phyloP scores from a whole-genome alignment of 2,888 invertebrate genomes.

The Himalopsyche kuldschensis region DNA sequence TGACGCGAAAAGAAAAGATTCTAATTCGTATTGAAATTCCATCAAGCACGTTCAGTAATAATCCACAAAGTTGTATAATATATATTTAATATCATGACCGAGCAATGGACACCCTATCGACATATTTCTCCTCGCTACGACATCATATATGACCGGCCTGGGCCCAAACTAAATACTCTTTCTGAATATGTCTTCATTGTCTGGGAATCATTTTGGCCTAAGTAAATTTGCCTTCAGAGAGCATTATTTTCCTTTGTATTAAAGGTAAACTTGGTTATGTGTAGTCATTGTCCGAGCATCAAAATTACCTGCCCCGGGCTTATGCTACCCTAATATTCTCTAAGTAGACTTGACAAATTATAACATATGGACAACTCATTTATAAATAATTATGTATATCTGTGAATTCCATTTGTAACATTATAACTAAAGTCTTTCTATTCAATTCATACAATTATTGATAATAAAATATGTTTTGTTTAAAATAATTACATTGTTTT shows the following conservation, averaged over 20 bases:
- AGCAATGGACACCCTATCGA: too few relatives aligned
- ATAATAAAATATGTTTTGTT: too few relatives aligned
- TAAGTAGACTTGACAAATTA: not conserved
- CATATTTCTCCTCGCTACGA: not conserved
- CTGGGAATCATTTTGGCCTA: conserved; percentile 13
- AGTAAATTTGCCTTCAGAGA: conserved; percentile 21
- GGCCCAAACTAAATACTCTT: not conserved
- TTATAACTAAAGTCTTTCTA: not conserved
- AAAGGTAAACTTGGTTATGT: not conserved
- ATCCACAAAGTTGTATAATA: too few relatives aligned
- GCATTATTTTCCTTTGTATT: conserved; percentile 1
- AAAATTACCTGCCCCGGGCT: conserved; percentile 8
- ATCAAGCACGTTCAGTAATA: too few relatives aligned
- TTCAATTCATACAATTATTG: not conserved
- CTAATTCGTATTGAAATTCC: too few relatives aligned
- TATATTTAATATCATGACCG: too few relatives aligned
- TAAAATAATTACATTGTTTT: too few relatives aligned
- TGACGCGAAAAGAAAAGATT: too few relatives aligned
- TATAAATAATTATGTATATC: not conserved
- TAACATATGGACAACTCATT: not conserved
- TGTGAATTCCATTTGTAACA: not conserved
- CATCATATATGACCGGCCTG: not conserved
- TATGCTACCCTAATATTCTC: not conserved
- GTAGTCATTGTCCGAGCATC: not conserved
- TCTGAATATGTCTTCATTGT: conserved; percentile 17